Base-by-base conservation (phyloP, 2,113 vertebrate genomes). In the Ellobius talpinus region DNA sequence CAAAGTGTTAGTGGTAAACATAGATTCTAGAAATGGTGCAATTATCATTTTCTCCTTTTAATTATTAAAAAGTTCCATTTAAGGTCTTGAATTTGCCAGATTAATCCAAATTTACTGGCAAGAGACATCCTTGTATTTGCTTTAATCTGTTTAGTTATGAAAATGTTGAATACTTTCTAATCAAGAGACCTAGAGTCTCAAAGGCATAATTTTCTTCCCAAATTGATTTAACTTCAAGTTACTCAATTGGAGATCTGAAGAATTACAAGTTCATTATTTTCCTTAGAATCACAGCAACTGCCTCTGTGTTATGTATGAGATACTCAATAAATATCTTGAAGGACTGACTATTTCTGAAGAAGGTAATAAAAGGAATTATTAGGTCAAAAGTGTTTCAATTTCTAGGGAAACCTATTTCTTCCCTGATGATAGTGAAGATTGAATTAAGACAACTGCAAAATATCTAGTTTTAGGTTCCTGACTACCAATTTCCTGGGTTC, bases 141-240 rank as follows among this genome's bases (percentile, higher is more conserved):
- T 77, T 95, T 93, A 97, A 95, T 94, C 72, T 97, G 79, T 96
- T 96, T 94, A 96, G 92, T 89, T 97, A 93, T 95, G 94, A 92
- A 95, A 94, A 94, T 95, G 76, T 95, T 95, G 93, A 95, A 93
- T 95, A 94, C 87, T 95, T 90, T 94, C 93, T 97, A 96, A 97
- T 97, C 87, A 97, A 95, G 88, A 95, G 76, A 95, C 58, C 52
- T 90, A 94, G 61, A 86, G 72, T 95, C 90, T 96, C 91, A 94
- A 94, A 96, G 92, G 93, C 65, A 96, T 96, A 96, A 94, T 96
- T 87, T 93, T 94, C 92, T 55, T 96, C 52, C 29, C 13, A 96
- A 96, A 98, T 65, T 95, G 76, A 65, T 92, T 97, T 97, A 96
- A 96, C 66, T 92, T 96, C 50, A 76, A 61, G 52, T 95, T 95